Conservation (phyloP, 2,888 invertebrate species). For the Proisotoma minuta region DNA sequence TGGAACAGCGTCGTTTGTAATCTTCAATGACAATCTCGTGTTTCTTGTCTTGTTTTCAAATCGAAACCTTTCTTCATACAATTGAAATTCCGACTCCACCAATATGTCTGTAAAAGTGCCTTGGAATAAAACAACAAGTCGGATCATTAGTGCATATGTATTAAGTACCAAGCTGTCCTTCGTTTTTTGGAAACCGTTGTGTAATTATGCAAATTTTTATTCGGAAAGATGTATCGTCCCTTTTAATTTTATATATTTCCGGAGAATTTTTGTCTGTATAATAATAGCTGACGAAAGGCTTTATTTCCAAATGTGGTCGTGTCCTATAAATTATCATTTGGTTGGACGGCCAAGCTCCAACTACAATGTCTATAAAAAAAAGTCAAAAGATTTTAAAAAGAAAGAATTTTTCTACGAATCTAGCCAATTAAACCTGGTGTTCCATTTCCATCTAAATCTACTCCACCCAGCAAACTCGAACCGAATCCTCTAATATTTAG, state of each 20-base stretch:
- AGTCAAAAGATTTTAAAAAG: not conserved
- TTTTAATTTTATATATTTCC: not conserved
- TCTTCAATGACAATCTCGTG: not conserved
- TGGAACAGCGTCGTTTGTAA: not conserved
- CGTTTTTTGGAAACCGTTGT: not conserved
- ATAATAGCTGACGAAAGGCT: not conserved
- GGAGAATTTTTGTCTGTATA: not conserved
- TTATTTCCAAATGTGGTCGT: not conserved
- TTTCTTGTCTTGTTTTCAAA: not conserved
- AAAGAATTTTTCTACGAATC: not conserved
- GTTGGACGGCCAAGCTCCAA: not conserved
- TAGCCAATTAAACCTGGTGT: slow-evolving; percentile 24
- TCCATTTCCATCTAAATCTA: slow-evolving; percentile 32
- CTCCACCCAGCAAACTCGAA: slow-evolving; percentile 10
- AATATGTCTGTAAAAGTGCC: not conserved
- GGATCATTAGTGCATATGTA: too few relatives aligned
- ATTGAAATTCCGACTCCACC: not conserved
- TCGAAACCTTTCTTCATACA: not conserved
- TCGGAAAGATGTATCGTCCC: not conserved
- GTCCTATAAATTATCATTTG: not conserved
- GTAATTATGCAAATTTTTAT: not conserved
- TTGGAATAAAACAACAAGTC: too few relatives aligned
- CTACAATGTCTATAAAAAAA: not conserved
- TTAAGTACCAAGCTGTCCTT: not conserved
- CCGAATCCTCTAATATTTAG: slow-evolving; percentile 26